Evolutionary conservation across 2,113 vertebrate genomes (phyloP), one percentile per base, ranked within the genome.

Genomic region (Stigmatopora argus): DNA sequence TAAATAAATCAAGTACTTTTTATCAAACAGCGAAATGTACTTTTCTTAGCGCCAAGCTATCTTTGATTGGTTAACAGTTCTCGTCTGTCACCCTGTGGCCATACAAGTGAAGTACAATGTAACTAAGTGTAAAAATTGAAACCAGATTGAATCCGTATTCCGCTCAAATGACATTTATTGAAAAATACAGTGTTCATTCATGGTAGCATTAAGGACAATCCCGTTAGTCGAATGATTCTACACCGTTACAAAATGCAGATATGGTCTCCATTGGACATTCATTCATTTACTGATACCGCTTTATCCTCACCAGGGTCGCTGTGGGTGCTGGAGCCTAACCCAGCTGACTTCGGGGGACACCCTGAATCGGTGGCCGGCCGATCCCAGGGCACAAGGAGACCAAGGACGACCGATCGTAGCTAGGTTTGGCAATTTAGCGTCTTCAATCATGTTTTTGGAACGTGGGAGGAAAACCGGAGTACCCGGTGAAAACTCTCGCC

Each of bases 1-100:
- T 92, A 85, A 96, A 95, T 93, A 94, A 95, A 94, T 88, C 89
- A 74, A 77, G 78, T 75, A 81, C 69, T 89, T 90, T 89, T 89
- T 89, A 88, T 83, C 79, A 74, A 69, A 78, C 64, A 0, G 0
- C 0, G n/a, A 53, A 67, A 38, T 48, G 19, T 47, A 21, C 31
- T 23, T 52, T 38, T 31, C 38, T 31, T 31, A 31, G 26, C 3
- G 3, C 26, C 26, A 1, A 0, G 26, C 6, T 35, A 19, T n/a
- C 19, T 31, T 48, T 34, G 26, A 10, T 56, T 8, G 15, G 41
- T 9, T 15, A 67, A 44, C 65, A 46, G 53, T 0, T 44, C 66
- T 64, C 38, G 77, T 19, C 62, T 70, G 7, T 78, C 86, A 75
- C 63, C 80, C 70, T 73, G 80, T 87, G 86, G 74, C 41, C n/a